phyloP scores from a whole-genome alignment of 2,113 vertebrate genomes.

The Vulpes vulpes region DNA sequence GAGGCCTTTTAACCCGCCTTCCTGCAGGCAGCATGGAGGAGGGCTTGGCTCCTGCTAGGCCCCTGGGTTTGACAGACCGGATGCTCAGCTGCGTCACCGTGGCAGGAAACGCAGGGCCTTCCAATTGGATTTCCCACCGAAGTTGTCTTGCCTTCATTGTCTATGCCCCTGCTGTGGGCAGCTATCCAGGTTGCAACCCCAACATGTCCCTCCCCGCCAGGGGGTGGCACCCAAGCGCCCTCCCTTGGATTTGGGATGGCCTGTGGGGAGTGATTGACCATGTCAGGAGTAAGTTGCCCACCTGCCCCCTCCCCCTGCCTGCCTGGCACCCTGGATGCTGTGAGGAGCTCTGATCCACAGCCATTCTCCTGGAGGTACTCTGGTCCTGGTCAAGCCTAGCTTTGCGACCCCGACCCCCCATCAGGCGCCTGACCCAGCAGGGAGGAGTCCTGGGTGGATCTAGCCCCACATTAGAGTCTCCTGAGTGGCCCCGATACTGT shows the following conservation, averaged over 20 bases:
- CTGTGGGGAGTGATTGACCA: neutral
- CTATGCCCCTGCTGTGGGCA: neutral
- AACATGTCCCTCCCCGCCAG: neutral
- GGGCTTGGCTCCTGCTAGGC: too few relatives aligned
- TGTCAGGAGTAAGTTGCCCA: neutral
- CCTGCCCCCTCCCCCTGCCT: too few relatives aligned
- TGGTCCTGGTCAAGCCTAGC: neutral
- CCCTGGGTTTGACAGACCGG: neutral
- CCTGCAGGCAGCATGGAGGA: rapidly evolving
- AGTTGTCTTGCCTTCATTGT: neutral
- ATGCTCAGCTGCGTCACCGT: neutral
- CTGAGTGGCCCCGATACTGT: neutral
- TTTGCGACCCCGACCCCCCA: neutral
- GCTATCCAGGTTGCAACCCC: neutral
- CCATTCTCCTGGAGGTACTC: neutral
- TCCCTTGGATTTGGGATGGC: neutral
- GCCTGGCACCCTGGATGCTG: neutral
- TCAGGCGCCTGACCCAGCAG: neutral
- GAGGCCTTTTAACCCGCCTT: neutral
- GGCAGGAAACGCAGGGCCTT: neutral
- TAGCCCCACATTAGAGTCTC: neutral
- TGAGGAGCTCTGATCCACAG: neutral
- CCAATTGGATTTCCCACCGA: rapidly evolving
- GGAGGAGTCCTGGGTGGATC: neutral
- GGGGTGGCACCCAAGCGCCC: neutral